Base-by-base conservation (phyloP, 2,888 invertebrate species). In the Leptodirus hochenwartii region DNA sequence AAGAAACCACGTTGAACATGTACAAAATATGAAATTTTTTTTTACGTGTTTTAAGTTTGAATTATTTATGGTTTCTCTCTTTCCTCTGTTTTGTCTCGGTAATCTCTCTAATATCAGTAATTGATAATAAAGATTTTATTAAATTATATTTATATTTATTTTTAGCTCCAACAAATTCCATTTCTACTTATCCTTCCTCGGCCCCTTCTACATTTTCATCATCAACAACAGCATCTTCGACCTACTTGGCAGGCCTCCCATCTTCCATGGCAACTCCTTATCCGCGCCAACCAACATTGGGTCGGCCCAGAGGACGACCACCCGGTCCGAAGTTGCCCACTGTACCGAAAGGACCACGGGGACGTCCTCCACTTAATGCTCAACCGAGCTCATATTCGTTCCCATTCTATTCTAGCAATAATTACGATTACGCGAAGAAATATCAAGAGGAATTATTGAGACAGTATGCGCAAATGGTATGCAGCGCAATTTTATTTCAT, bases 261-360 rank as follows among this genome's bases (percentile, higher is more conserved):
- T n/a, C n/a, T n/a, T 27, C 27, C 4, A 32, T 17, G 14, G 14
- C 31, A 20, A 15, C 13, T n/a, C 12, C 30, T 6, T 10, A 27
- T 4, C 17, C 27, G 2, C 23, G 9, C 5, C 29, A 10, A 11
- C 50, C 54, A 4, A 47, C 49, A 6, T 34, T 46, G n/a, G 58
- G 59, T 6, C 47, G 62, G 36, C 62, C 63, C 0, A 47, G 63
- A 9, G 64, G 64, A 20, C 53, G 63, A 2, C 63, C 64, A 1
- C 62, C 63, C 1, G 54, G 61, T 42, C 47, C 54, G 1, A 55
- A 49, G 38, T 39, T 43, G 31, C 37, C 33, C 30, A 47, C 42
- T 4, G 47, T 43, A 20, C 38, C 35, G 30, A 46, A 41, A 37
- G 41, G 36, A 15, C 47, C 42, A 30, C 47, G 44, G 39, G 50